Evolutionary conservation across 2,113 vertebrate genomes (phyloP).

Genomic region (Monopterus albus): DNA sequence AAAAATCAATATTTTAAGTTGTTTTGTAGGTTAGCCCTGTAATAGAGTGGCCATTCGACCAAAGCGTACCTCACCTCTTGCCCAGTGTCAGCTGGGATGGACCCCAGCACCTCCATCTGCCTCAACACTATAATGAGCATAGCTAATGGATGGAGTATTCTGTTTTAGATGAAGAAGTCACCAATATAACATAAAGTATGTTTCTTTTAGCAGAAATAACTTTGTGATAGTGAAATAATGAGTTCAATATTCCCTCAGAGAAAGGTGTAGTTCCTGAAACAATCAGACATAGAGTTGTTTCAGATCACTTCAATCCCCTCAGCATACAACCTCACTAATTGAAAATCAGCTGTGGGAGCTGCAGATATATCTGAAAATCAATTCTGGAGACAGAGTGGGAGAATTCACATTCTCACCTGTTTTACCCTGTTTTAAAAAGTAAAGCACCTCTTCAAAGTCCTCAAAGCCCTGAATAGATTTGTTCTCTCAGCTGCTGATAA

Average conservation of each 20-base stretch:
- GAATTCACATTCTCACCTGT: slow-evolving; percentile 49
- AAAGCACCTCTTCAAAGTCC: slow-evolving; percentile 49
- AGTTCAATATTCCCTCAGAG: slow-evolving; percentile 6
- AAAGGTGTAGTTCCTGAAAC: slow-evolving; percentile 8
- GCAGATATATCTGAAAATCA: slow-evolving; percentile 54
- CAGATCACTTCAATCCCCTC: slow-evolving; percentile 32
- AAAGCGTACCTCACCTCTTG: too few relatives aligned
- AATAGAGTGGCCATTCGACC: too few relatives aligned
- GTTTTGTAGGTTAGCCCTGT: too few relatives aligned
- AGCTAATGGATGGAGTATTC: too few relatives aligned
- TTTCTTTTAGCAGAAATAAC: too few relatives aligned
- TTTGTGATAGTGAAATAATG: not conserved
- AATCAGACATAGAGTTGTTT: slow-evolving; percentile 1
- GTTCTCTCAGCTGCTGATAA: slow-evolving; percentile 69
- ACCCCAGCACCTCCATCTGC: too few relatives aligned
- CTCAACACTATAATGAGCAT: too few relatives aligned
- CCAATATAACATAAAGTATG: too few relatives aligned
- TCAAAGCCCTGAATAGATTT: slow-evolving; percentile 64
- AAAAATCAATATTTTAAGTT: too few relatives aligned
- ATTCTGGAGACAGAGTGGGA: slow-evolving; percentile 26
- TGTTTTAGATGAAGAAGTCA: too few relatives aligned
- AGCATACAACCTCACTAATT: slow-evolving; percentile 34
- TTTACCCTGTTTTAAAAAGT: slow-evolving; percentile 31
- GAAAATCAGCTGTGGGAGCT: slow-evolving; percentile 23
- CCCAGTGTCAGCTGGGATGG: too few relatives aligned